A percentile compares a stretch with the other conserved stretches of the same genome.
Evolutionary conservation across 1,140 invertebrate genomes (phyloP).

Genomic region (Lamellibrachia luymesi): DNA sequence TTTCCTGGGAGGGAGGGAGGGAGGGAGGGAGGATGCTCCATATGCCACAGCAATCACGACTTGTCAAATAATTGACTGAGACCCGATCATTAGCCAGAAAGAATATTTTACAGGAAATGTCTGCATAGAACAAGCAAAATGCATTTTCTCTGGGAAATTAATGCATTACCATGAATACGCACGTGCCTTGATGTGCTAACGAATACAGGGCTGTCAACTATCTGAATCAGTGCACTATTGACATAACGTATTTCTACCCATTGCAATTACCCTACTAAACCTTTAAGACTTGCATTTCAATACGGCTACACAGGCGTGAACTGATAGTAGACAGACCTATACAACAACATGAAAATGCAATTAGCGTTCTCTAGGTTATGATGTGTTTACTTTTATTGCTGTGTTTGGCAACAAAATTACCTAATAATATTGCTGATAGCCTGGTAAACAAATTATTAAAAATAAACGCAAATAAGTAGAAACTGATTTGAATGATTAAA

Average conservation of each 20-base stretch:
- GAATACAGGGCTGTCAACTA: background rate
- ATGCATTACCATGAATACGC: background rate
- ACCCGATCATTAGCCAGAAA: background rate
- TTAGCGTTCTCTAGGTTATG: background rate
- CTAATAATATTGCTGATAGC: no score
- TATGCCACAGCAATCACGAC: background rate
- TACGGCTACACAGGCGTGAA: background rate
- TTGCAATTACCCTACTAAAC: conserved; percentile 1
- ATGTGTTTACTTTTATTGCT: background rate
- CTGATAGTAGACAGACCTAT: background rate
- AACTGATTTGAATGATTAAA: no score
- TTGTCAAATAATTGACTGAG: background rate
- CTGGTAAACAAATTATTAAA: background rate
- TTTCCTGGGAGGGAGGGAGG: no score
- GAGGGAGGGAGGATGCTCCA: no score
- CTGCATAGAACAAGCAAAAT: background rate
- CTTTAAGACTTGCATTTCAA: background rate
- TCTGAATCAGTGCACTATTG: background rate
- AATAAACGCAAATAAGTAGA: no score
- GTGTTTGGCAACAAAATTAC: background rate
- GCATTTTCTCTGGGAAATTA: background rate
- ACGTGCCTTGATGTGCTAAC: background rate
- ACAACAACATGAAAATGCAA: background rate
- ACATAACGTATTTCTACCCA: background rate
- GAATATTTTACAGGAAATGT: background rate